Conservation (phyloP, 2,888 invertebrate genomes). For the Hofmannophila pseudospretella region DNA sequence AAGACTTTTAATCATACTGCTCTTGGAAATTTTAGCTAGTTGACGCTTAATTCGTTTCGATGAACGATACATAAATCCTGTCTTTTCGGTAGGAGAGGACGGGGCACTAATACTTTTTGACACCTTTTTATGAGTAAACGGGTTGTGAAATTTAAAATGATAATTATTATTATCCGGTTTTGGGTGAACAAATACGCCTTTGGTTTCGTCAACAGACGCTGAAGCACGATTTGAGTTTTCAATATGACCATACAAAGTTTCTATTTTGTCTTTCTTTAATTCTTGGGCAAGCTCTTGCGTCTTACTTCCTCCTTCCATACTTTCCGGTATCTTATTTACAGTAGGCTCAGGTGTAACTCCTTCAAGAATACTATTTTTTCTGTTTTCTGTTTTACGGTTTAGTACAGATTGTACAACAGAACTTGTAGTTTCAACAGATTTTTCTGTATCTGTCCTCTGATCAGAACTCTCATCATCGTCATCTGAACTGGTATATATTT, state of each 20-base stretch:
- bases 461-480: slow-evolving; percentile 70
- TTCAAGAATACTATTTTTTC: slow-evolving; percentile 44
- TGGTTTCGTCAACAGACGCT: not conserved
- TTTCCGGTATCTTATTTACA: slow-evolving; percentile 13
- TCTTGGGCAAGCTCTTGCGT: not conserved
- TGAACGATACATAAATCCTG: slow-evolving; percentile 63
- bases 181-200: slow-evolving; percentile 25
- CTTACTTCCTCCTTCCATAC: too few relatives aligned
- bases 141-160: slow-evolving; percentile 60
- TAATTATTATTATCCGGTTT: slow-evolving; percentile 39
- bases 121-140: slow-evolving; percentile 58
- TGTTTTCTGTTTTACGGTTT: slow-evolving; percentile 52
- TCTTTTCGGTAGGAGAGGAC: slow-evolving; percentile 63
- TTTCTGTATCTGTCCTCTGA: slow-evolving; percentile 62
- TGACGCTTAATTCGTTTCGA: slow-evolving; percentile 60
- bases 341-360: slow-evolving; percentile 21
- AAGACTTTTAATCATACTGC: slow-evolving; percentile 67
- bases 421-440: slow-evolving; percentile 74
- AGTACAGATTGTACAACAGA: slow-evolving; percentile 76
- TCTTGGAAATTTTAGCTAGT: slow-evolving; percentile 60
- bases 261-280: not conserved
- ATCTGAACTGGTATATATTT: slow-evolving; percentile 60
- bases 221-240: slow-evolving; percentile 7
- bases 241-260: slow-evolving; percentile 6
- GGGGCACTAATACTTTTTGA: slow-evolving; percentile 64